Evolutionary conservation across 2,113 vertebrate species (phyloP).

Genomic region (Nesogale talazaci): DNA sequence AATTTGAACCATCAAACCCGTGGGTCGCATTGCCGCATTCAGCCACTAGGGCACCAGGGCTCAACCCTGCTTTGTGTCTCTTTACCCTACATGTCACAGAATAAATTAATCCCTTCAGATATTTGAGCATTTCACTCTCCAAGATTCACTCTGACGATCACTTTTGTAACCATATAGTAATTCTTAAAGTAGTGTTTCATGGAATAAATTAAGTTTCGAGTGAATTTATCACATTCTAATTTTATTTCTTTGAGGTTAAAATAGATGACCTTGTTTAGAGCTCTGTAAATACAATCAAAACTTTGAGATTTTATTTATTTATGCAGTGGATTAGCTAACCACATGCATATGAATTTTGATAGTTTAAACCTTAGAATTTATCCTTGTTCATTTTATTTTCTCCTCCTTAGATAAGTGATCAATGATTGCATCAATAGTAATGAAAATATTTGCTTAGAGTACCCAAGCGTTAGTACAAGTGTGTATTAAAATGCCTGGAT

Average conservation of each 20-base stretch:
- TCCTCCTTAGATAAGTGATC: background rate
- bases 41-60: no score
- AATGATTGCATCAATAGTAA: background rate
- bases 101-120: background rate
- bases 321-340: background rate
- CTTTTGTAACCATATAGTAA: constrained; percentile 12
- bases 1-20: no score
- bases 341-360: background rate
- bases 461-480: background rate
- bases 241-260: constrained; percentile 43
- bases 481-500: background rate
- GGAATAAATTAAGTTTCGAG: constrained; percentile 36
- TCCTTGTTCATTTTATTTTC: background rate
- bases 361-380: constrained; percentile 15
- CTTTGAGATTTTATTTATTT: background rate
- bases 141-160: background rate
- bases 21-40: no score
- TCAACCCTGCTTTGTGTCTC: background rate
- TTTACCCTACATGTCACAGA: background rate
- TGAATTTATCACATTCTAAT: constrained; percentile 46
- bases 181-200: constrained; percentile 40
- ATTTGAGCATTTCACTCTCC: background rate
- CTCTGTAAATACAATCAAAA: background rate
- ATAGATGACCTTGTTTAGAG: background rate
- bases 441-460: background rate